Percentiles rank a stretch among this genome's conserved stretches.
Conservation (phyloP, 2,797 vertebrate species). For the Ambastaia sidthimunki region DNA sequence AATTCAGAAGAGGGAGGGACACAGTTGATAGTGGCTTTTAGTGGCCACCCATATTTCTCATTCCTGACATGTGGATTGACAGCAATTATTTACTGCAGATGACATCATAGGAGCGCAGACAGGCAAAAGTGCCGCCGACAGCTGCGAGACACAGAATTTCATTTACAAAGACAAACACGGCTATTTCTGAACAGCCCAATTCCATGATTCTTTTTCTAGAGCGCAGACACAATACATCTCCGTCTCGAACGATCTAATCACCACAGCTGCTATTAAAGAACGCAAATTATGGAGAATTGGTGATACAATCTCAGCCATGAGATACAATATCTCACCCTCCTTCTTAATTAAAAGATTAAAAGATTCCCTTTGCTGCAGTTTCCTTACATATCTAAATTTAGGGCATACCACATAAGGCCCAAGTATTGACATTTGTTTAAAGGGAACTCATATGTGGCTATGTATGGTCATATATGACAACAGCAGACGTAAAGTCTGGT, state of each 20-base stretch:
- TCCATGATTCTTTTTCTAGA: conserved; percentile 39
- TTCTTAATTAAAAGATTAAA: conserved; percentile 72
- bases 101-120: conserved; percentile 71
- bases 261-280: conserved; percentile 35
- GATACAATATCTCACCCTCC: conserved; percentile 43
- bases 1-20: conserved; percentile 26
- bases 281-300: conserved; percentile 39
- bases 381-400: conserved; percentile 62
- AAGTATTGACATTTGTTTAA: conserved; percentile 49
- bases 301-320: conserved; percentile 30
- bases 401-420: conserved; percentile 37
- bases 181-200: conserved; percentile 65
- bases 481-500: conserved; percentile 12
- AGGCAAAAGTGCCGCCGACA: conserved; percentile 73
- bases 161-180: conserved; percentile 66
- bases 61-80: conserved; percentile 60
- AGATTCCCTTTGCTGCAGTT: conserved; percentile 51
- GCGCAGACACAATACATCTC: conserved; percentile 31
- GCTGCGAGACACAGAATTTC: conserved; percentile 66
- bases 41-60: conserved; percentile 57
- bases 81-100: conserved; percentile 72
- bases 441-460: conserved; percentile 43
- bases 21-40: conserved; percentile 31
- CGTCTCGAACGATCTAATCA: conserved; percentile 39
- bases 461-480: conserved; percentile 13